Conservation (phyloP, 2,797 vertebrate genomes). For the Poliocrania exsul region DNA sequence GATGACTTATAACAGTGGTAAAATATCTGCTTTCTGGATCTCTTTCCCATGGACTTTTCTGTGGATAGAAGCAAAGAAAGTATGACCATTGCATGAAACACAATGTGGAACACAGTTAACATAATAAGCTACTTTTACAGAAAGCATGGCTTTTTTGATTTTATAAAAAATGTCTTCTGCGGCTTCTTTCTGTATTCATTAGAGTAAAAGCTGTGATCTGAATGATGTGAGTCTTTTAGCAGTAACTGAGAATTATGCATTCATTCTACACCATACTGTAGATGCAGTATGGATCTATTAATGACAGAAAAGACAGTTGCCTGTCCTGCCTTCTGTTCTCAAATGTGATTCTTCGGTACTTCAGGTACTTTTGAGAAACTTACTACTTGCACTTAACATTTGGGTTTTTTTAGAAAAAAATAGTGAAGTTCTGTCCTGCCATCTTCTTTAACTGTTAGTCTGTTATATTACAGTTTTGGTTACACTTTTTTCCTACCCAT, state of each 20-base stretch:
- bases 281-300: neutral
- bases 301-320: neutral
- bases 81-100: neutral
- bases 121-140: neutral
- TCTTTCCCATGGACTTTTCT: neutral
- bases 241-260: neutral
- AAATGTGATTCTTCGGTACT: neutral
- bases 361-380: neutral
- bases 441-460: neutral
- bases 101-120: neutral
- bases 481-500: neutral
- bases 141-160: neutral
- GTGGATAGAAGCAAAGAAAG: neutral
- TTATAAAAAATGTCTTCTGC: neutral
- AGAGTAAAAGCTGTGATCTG: neutral
- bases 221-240: neutral
- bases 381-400: neutral
- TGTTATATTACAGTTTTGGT: neutral
- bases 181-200: neutral
- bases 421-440: neutral
- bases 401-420: accelerated
- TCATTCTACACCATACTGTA: neutral
- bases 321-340: neutral
- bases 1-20: neutral
- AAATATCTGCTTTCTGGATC: neutral